phyloP scores from a whole-genome alignment of 2,888 invertebrate species.

The Diaphora mendica region DNA sequence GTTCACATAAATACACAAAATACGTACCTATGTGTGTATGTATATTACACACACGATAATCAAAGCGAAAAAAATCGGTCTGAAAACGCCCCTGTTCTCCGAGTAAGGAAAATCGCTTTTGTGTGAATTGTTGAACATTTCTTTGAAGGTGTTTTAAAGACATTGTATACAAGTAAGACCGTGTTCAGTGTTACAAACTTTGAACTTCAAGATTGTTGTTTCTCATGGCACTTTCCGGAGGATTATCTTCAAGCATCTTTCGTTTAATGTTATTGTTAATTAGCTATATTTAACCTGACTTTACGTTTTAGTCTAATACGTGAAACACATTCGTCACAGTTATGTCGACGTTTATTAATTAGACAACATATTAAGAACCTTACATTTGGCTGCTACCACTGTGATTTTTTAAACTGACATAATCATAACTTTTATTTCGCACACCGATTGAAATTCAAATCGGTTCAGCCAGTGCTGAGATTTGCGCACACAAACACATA shows the following conservation, averaged over 20 bases:
- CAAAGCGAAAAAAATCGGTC: slow-evolving; percentile 41
- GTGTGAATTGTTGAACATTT: slow-evolving; percentile 52
- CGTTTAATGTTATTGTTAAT: background rate
- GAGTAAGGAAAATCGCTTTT: slow-evolving; percentile 47
- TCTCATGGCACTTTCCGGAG: background rate
- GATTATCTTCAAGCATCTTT: background rate
- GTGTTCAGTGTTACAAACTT: slow-evolving; percentile 29
- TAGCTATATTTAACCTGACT: background rate
- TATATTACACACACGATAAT: slow-evolving; percentile 43
- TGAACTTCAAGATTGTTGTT: slow-evolving; percentile 3
- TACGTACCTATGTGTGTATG: too few relatives aligned
- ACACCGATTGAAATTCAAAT: too few relatives aligned
- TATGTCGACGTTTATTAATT: background rate
- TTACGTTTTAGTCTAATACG: background rate
- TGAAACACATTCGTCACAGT: background rate
- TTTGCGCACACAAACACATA: too few relatives aligned
- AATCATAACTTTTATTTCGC: too few relatives aligned
- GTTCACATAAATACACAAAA: slow-evolving; percentile 22
- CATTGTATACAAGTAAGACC: slow-evolving; percentile 16
- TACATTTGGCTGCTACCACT: background rate
- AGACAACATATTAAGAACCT: background rate
- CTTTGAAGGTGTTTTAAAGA: slow-evolving; percentile 50
- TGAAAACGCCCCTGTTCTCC: slow-evolving; percentile 46
- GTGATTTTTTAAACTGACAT: too few relatives aligned
- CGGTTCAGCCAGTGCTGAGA: too few relatives aligned